Percentiles rank a stretch among this genome's conserved stretches.
Conservation (phyloP, 1,140 invertebrate species). For the Euwallacea similis region DNA sequence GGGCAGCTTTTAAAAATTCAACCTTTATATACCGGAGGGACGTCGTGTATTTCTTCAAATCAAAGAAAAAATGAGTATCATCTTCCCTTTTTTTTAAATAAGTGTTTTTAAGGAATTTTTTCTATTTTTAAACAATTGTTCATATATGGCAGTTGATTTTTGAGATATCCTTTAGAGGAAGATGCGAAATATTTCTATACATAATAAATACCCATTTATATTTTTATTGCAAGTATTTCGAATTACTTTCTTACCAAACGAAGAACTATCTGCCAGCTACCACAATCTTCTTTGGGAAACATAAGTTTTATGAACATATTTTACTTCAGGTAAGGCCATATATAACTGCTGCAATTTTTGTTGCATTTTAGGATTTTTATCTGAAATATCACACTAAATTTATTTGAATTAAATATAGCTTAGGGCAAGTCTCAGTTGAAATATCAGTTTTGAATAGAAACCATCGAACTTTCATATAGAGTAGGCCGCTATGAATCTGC, state of each 20-base stretch:
- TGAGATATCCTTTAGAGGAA: not conserved
- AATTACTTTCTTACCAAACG: slow-evolving; percentile 36
- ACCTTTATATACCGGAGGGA: too few species aligned
- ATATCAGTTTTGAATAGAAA: too few species aligned
- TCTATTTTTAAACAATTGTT: not conserved
- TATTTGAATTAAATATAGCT: not conserved
- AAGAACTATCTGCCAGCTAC: slow-evolving; percentile 32
- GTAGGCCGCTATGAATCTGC: too few species aligned
- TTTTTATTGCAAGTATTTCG: slow-evolving; percentile 40
- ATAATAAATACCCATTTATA: not conserved
- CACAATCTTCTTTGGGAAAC: slow-evolving; percentile 40
- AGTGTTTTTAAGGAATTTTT: not conserved
- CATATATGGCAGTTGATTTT: not conserved
- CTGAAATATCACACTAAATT: not conserved
- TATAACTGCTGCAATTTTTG: too few species aligned
- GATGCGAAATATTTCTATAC: slow-evolving; percentile 5
- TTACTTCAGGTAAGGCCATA: slow-evolving; percentile 38
- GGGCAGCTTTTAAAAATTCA: too few species aligned
- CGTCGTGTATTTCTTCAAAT: too few species aligned
- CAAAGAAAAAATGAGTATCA: too few species aligned
- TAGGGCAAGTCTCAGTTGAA: too few species aligned
- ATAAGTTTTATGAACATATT: slow-evolving; percentile 43
- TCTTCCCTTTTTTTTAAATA: not conserved
- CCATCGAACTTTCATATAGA: too few species aligned
- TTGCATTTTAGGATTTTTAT: not conserved